Percentiles rank a stretch among this genome's conserved stretches.
These are phyloP conservation scores for Myiopsitta monachus DNA, from an alignment of 2,113 vertebrate species.

Conservation along the genomic window DNA sequence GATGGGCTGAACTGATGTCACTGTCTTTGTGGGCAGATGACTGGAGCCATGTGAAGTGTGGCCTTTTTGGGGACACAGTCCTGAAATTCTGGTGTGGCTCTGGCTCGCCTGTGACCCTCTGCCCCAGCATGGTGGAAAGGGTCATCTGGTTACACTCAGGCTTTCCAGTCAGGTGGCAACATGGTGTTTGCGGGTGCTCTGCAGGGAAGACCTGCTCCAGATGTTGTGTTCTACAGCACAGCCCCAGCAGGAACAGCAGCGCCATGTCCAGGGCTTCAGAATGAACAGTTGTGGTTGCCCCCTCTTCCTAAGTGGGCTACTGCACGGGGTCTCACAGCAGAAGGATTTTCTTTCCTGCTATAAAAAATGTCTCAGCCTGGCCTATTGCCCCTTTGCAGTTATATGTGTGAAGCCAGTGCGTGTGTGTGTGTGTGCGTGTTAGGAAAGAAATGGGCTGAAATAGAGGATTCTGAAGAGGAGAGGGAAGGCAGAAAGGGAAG, in stretches of 20 bases:
- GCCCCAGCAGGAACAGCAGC: not conserved
- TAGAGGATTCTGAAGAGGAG: too few species aligned
- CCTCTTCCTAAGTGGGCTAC: too few species aligned
- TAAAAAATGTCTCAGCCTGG: too few species aligned
- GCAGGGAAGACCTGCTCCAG: not conserved
- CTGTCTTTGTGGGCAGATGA: not conserved
- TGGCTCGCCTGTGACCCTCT: not conserved
- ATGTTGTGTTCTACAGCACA: not conserved
- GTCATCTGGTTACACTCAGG: not conserved
- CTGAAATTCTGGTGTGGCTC: not conserved
- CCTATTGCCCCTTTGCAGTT: too few species aligned
- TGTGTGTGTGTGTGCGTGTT: not conserved
- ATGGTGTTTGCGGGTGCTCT: not conserved
- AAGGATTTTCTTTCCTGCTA: too few species aligned
- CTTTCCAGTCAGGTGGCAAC: not conserved
- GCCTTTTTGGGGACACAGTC: not conserved
- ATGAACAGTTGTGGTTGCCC: not conserved
- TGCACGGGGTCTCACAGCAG: too few species aligned
- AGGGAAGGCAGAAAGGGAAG: too few species aligned
- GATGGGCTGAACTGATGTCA: too few species aligned
- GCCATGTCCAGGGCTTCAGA: not conserved
- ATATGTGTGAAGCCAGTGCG: too few species aligned
- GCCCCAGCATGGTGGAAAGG: not conserved
- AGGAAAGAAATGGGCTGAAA: too few species aligned
- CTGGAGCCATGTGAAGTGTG: not conserved